Conservation (phyloP, 1,140 invertebrate species). For the Wasmannia auropunctata region DNA sequence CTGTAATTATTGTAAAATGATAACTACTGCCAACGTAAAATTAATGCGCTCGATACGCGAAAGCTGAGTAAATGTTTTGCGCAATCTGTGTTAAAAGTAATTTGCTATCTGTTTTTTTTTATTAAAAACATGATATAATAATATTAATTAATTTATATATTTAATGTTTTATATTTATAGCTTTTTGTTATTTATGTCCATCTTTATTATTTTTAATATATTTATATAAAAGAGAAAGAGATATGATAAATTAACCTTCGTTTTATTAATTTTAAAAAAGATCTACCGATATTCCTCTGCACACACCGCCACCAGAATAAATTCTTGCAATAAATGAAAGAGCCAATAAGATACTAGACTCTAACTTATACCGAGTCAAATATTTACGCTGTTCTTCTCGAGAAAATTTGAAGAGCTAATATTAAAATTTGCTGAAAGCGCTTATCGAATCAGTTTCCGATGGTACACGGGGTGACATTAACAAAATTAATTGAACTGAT, state of each 20-base stretch:
- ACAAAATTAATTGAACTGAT: slow-evolving; percentile 43
- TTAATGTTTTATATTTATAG: neutral
- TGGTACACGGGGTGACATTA: slow-evolving; percentile 24
- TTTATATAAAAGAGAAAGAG: neutral
- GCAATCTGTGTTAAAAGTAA: neutral
- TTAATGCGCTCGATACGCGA: neutral
- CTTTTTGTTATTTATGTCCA: neutral
- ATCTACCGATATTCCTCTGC: neutral
- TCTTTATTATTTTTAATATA: neutral
- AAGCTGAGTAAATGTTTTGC: neutral
- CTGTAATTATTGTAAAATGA: slow-evolving; percentile 56
- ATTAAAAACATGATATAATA: too few relatives aligned
- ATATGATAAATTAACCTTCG: neutral
- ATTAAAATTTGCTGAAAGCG: slow-evolving; percentile 32
- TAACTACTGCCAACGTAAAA: slow-evolving; percentile 18
- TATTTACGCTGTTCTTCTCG: slow-evolving; percentile 31
- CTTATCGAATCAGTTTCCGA: slow-evolving; percentile 43
- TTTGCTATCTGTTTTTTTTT: neutral
- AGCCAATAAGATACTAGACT: slow-evolving; percentile 11
- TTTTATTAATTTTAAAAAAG: neutral
- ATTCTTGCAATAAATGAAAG: slow-evolving; percentile 33
- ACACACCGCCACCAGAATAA: neutral
- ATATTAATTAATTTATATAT: neutral
- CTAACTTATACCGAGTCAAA: slow-evolving; percentile 24
- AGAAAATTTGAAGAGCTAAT: slow-evolving; percentile 15